These are phyloP conservation scores for Lepidocolaptes lacrymiger DNA, from an alignment of 2,797 vertebrate species.

Conservation along the genomic window DNA sequence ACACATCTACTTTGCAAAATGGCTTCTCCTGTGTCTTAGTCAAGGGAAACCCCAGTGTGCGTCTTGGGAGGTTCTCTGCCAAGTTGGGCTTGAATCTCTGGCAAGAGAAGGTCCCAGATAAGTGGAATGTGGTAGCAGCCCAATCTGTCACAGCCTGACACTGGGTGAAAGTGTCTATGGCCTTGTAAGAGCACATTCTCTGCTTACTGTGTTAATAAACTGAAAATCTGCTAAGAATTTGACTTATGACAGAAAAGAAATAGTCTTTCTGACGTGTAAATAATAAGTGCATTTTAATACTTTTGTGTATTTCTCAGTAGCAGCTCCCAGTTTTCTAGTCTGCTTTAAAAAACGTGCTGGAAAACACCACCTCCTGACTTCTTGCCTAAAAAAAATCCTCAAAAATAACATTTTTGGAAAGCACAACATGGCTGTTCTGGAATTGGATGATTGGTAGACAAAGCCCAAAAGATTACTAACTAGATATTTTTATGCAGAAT, in stretches of 20 bases:
- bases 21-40: background rate
- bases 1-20: background rate
- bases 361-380: background rate
- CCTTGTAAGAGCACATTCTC: background rate
- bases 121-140: background rate
- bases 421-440: background rate
- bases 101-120: background rate
- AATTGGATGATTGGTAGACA: background rate
- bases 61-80: background rate
- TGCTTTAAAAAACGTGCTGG: background rate
- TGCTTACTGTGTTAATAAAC: background rate
- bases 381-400: no score
- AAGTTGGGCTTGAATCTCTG: background rate
- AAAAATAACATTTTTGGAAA: background rate
- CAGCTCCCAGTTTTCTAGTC: background rate
- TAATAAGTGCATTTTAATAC: background rate
- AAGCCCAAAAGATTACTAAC: background rate
- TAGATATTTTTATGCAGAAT: background rate
- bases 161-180: background rate
- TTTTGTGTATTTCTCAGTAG: background rate
- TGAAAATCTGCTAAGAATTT: background rate
- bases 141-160: background rate
- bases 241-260: background rate
- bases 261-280: background rate
- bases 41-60: background rate